Base-by-base conservation (phyloP, 30 jellyfish, hydroid and myxozoan genomes). In the Haliclystus octoradiatus region DNA sequence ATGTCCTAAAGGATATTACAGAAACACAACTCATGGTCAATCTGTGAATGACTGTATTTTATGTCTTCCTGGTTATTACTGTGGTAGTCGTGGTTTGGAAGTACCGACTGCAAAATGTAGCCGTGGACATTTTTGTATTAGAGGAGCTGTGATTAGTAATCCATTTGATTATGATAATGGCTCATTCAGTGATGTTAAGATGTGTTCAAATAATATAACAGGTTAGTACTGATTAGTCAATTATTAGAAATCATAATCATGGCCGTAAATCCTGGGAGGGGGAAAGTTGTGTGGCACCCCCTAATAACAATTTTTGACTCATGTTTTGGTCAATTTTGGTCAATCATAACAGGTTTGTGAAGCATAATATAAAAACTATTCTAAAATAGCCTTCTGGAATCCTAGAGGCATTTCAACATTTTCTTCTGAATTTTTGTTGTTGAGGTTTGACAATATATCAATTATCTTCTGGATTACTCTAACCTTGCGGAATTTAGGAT, bases 1-100 rank as follows among this genome's bases (percentile, higher is more conserved):
- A 26, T 89, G 98, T 63, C 98, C 95, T 22, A 82, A 73, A 51
- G 98, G 98, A 51, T 84, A 89, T 49, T 89, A 28, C 61, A 71
- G 95, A 50, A 77, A 89, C 74, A 89, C 70, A 72, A 81, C 92
- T 13, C 72, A 67, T 14, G 94, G 93, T 2, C 63, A 63, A 65
- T 68, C 78, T 57, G 49, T 81, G 26, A 34, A 69, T 25, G 98
- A 81, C 52, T 89, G 98, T 62, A 57, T 46, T 49, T 73, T 82
- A 3, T 89, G 97, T 63, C 88, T 89, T 1, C 88, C 79, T 52
- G 93, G 94, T 0, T 61, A 69, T 35, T 88, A 79, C 31, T 88
- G 97, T 65, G 88, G 65, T 49, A 88, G 94, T 19, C 63, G 76
- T 5, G 97, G 97, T 9, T 71, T 74, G 25, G 78, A 65, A 4